Base-by-base conservation (phyloP, 2,888 invertebrate species). In the Chymomyza caudatula region DNA sequence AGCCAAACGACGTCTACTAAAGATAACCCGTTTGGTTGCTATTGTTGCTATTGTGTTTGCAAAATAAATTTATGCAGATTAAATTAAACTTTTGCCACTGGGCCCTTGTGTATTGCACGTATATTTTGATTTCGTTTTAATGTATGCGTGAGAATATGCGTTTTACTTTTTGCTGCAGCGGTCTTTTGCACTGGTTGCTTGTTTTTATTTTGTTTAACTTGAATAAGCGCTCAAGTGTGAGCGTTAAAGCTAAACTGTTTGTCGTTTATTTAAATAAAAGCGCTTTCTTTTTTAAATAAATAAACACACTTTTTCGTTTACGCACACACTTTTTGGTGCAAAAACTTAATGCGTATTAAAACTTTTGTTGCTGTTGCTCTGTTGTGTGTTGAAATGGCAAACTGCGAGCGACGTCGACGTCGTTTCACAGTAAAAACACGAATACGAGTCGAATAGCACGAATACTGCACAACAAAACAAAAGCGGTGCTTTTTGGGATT, bases 101-200 rank as follows among this genome's bases (percentile, higher is more conserved):
- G 84, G 80, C 84, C 78, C 78, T 80, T 80, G 59, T 71, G 73
- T 74, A 72, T 74, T 74, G 72, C 67, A 67, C 65, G 66, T 75
- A 62, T 65, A 56, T 55, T 37, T 25, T 57, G 53, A 59, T 68
- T 64, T 20, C 2, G 60, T 69, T 64, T 69, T 62, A 71, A 55
- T 76, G 86, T 82, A 74, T 86, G 69, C 64, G 85, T 78, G 68
- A 62, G 75, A 86, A 86, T 78, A 85, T 86, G 79, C 86, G 81
- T 82, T 82, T 81, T 86, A 81, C 67, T 76, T 69, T 74, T 85
- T 80, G 67, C 76, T 53, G 44, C 60, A 83, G 67, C 71, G 64
- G 19, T 77, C 64, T 73, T 51, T 59, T 69, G 67, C 79, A 71
- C 73, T 69, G 66, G 58, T 69, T 69, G 63, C 58, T 71, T 63